phyloP scores from a whole-genome alignment of 2,888 invertebrate genomes.

The Zonitis immaculata region DNA sequence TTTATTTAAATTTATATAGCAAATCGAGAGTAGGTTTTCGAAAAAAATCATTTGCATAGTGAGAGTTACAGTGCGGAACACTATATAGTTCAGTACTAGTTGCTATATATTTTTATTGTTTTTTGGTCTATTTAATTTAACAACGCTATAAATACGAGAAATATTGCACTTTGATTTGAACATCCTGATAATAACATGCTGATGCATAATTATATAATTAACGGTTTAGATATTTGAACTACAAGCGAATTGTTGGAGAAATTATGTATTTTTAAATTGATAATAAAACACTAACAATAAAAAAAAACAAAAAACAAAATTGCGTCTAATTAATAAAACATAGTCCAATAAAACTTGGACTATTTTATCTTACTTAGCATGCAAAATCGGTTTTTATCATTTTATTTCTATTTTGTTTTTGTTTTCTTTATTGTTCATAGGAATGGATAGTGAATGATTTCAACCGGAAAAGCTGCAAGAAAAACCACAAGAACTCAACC shows the following conservation, averaged over 20 bases:
- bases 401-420: neutral
- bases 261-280: slow-evolving; percentile 1
- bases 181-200: slow-evolving; percentile 12
- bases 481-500: neutral
- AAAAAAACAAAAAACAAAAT: too few species aligned
- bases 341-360: too few species aligned
- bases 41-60: slow-evolving; percentile 16
- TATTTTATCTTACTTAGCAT: too few species aligned
- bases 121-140: slow-evolving; percentile 22
- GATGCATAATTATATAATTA: slow-evolving; percentile 13
- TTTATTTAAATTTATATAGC: too few species aligned
- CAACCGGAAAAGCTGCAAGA: neutral
- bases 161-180: slow-evolving; percentile 11
- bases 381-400: neutral
- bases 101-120: slow-evolving; percentile 10
- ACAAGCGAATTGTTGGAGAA: neutral
- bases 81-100: slow-evolving; percentile 5
- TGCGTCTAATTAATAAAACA: slow-evolving; percentile 3
- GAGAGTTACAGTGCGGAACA: slow-evolving; percentile 16
- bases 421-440: neutral
- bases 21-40: too few species aligned
- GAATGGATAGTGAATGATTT: neutral
- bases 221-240: slow-evolving; percentile 8
- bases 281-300: too few species aligned
- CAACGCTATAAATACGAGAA: slow-evolving; percentile 19